Evolutionary conservation across 2,113 vertebrate species (phyloP).

Genomic region (Setophaga coronata): DNA sequence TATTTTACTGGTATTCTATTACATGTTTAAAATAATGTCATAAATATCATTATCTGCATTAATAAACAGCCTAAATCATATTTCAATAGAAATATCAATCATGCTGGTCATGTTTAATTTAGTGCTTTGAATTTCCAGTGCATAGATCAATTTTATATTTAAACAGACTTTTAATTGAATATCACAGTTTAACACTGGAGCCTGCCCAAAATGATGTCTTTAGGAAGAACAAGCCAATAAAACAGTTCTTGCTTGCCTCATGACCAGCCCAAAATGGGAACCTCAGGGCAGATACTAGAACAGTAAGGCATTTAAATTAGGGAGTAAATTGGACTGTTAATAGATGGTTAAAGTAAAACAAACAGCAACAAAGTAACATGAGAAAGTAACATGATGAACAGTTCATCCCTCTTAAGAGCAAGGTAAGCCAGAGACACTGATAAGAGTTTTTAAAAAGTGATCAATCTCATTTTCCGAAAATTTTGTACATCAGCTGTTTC

Average conservation of each 20-base stretch:
- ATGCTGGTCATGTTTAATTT: background rate
- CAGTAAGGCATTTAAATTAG: background rate
- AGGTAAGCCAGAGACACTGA: background rate
- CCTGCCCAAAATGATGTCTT: background rate
- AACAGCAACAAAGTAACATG: background rate
- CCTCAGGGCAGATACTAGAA: background rate
- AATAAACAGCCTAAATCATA: background rate
- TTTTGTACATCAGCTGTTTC: background rate
- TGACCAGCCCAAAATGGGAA: background rate
- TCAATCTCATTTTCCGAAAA: background rate
- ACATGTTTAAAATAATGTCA: background rate
- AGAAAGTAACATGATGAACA: background rate
- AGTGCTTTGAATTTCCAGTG: background rate
- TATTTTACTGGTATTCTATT: background rate
- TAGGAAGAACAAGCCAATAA: background rate
- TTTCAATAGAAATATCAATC: background rate
- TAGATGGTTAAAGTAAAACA: background rate
- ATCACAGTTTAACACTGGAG: background rate
- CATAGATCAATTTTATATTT: background rate
- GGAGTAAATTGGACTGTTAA: background rate
- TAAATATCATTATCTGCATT: background rate
- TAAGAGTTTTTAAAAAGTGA: background rate
- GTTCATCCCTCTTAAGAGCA: background rate
- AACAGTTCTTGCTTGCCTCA: background rate
- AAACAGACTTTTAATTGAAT: background rate